phyloP scores from a whole-genome alignment of 2,113 vertebrate genomes.

The Pica pica region DNA sequence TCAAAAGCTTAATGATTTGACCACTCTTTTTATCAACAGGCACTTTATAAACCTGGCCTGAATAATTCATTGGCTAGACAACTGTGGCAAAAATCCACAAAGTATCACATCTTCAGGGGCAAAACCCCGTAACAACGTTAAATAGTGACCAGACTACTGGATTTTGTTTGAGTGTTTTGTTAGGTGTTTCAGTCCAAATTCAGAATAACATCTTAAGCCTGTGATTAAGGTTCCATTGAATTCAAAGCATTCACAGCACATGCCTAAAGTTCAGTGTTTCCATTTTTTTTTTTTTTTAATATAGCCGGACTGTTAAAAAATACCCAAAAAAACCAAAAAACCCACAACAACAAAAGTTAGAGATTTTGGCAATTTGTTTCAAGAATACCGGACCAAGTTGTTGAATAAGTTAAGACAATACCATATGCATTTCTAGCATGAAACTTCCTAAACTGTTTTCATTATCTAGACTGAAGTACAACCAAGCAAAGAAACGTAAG shows the following conservation, averaged over 20 bases:
- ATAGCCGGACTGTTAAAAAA: background rate
- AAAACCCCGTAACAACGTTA: background rate
- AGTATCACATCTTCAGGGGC: background rate
- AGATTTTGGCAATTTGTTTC: background rate
- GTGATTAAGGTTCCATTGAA: background rate
- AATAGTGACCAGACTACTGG: background rate
- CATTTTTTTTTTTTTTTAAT: background rate
- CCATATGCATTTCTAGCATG: background rate
- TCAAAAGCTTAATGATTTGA: background rate
- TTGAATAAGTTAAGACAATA: background rate
- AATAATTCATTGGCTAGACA: background rate
- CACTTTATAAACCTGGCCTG: background rate
- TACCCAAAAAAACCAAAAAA: rapidly evolving
- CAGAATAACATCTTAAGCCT: background rate
- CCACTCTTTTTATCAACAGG: background rate
- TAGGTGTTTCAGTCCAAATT: background rate
- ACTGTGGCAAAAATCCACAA: background rate
- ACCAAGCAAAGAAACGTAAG: background rate
- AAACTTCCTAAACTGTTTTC: background rate
- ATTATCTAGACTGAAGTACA: background rate
- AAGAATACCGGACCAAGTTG: background rate
- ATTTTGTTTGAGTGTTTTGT: background rate
- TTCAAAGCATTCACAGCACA: background rate
- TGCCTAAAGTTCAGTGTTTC: background rate
- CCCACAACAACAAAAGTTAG: background rate